Evolutionary conservation across 2,113 vertebrate genomes (phyloP).

Genomic region (Melanotaenia duboulayi): DNA sequence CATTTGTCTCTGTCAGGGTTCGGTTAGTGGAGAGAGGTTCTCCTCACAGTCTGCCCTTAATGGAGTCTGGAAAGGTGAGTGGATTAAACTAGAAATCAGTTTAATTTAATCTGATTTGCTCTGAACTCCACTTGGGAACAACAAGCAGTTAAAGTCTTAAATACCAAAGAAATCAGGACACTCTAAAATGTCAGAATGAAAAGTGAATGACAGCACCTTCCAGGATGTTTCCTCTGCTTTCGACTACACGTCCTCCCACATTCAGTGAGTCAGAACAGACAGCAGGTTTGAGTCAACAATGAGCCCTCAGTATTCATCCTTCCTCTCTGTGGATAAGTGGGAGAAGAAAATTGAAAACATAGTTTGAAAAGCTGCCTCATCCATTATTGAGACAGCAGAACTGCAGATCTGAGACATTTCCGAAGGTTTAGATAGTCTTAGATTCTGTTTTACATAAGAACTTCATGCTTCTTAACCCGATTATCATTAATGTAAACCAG

Average conservation of each 20-base stretch:
- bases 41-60: constrained; percentile 82
- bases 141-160: neutral
- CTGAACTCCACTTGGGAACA: neutral
- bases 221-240: constrained; percentile 27
- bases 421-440: too few species aligned
- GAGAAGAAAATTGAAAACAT: neutral
- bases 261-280: constrained; percentile 53
- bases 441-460: too few species aligned
- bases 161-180: neutral
- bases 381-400: neutral
- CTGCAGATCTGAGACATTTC: neutral
- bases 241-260: constrained; percentile 46
- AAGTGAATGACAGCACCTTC: constrained; percentile 11
- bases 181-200: rapidly evolving
- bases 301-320: constrained; percentile 10
- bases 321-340: neutral
- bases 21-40: constrained; percentile 83
- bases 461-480: too few species aligned
- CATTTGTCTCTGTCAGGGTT: constrained; percentile 69
- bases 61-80: constrained; percentile 85
- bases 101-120: neutral
- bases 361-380: neutral
- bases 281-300: constrained; percentile 31
- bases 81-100: neutral
- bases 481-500: too few species aligned